phyloP scores from a whole-genome alignment of 2,113 vertebrate genomes.

The Oncorhynchus gorbuscha region DNA sequence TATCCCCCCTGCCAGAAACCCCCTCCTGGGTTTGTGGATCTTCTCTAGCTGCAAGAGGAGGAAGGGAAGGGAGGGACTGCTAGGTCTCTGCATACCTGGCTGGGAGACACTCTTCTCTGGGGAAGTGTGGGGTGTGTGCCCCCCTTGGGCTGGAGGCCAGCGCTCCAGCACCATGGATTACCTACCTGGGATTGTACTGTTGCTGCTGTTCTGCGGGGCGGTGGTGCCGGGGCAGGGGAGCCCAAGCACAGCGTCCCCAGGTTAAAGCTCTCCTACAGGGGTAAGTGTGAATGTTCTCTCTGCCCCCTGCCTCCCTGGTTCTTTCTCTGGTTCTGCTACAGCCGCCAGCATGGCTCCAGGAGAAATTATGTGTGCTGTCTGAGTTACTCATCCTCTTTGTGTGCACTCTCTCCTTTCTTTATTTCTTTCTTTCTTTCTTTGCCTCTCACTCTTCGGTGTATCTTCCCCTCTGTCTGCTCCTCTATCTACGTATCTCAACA shows the following conservation, averaged over 20 bases:
- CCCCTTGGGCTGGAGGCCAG: constrained; percentile 75
- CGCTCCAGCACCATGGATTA: constrained; percentile 89
- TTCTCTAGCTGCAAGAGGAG: background rate
- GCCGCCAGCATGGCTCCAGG: background rate
- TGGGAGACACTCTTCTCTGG: constrained; percentile 57
- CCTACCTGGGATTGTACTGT: constrained; percentile 84
- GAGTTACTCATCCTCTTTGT: constrained; percentile 36
- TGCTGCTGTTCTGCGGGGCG: constrained; percentile 83
- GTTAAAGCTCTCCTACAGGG: constrained; percentile 94
- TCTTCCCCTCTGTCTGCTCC: constrained; percentile 19
- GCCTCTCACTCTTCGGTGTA: background rate
- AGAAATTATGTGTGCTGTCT: constrained; percentile 9
- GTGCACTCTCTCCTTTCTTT: constrained; percentile 39
- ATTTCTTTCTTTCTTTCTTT: constrained; percentile 42
- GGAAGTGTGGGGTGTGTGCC: constrained; percentile 67
- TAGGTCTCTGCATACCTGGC: constrained; percentile 38
- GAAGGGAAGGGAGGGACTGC: constrained; percentile 45
- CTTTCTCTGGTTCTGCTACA: background rate
- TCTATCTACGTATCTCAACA: too few relatives aligned
- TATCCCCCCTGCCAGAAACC: constrained; percentile 27
- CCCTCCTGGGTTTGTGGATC: constrained; percentile 35
- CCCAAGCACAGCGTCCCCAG: constrained; percentile 91
- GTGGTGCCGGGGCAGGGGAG: constrained; percentile 79
- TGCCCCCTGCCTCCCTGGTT: constrained; percentile 14
- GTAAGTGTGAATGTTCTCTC: constrained; percentile 74